phyloP scores from a whole-genome alignment of 2,888 invertebrate species.

The Diarsia rubi region DNA sequence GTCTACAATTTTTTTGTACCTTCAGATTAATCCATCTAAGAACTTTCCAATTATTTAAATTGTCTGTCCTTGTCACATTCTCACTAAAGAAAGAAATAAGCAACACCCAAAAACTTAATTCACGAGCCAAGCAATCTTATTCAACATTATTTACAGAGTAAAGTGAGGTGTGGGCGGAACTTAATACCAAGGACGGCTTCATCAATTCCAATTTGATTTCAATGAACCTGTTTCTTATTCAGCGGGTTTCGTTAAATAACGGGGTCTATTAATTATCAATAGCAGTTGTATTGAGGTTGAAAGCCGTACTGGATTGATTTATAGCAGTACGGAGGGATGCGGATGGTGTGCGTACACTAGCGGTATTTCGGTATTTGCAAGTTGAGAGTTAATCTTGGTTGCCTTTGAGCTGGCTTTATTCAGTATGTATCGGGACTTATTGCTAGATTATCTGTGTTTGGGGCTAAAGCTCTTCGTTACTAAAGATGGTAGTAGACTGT shows the following conservation, averaged over 20 bases:
- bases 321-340: slow-evolving; percentile 68
- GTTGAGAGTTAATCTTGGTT: slow-evolving; percentile 45
- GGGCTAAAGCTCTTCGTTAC: neutral
- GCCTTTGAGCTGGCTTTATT: slow-evolving; percentile 31
- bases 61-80: neutral
- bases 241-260: slow-evolving; percentile 83
- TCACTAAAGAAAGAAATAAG: slow-evolving; percentile 18
- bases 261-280: slow-evolving; percentile 85
- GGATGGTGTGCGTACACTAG: slow-evolving; percentile 62
- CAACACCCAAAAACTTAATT: slow-evolving; percentile 30
- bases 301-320: slow-evolving; percentile 79
- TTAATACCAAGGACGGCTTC: slow-evolving; percentile 64
- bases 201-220: slow-evolving; percentile 85
- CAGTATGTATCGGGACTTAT: slow-evolving; percentile 28
- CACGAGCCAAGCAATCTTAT: slow-evolving; percentile 43
- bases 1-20: neutral
- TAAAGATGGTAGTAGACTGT: no score
- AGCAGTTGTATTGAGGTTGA: slow-evolving; percentile 77
- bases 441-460: slow-evolving; percentile 23
- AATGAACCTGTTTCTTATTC: slow-evolving; percentile 84
- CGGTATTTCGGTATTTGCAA: slow-evolving; percentile 27
- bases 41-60: neutral
- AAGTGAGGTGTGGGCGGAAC: slow-evolving; percentile 54
- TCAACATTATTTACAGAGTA: slow-evolving; percentile 52
- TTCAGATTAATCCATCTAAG: neutral